Evolutionary conservation across 2,888 invertebrate species (phyloP).

Genomic region (Chloromyia formosa): DNA sequence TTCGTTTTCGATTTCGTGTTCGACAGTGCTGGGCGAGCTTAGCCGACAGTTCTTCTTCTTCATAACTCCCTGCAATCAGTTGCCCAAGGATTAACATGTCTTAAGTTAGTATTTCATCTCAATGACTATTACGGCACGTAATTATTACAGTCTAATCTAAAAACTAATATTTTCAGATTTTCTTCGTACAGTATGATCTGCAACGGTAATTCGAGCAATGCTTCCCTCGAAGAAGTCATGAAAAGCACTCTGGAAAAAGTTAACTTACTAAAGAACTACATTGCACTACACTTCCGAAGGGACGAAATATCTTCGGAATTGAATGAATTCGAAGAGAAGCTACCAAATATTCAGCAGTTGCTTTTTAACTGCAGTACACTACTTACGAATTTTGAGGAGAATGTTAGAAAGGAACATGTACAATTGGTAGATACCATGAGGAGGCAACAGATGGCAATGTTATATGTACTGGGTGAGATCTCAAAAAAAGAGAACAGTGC

Average conservation of each 20-base stretch:
- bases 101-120: no score
- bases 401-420: slow-evolving; percentile 50
- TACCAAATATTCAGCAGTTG: slow-evolving; percentile 49
- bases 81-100: no score
- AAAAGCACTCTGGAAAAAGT: slow-evolving; percentile 48
- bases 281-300: slow-evolving; percentile 52
- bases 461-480: slow-evolving; percentile 44
- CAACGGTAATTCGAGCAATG: no score
- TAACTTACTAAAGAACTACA: slow-evolving; percentile 52
- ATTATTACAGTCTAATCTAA: no score
- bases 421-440: slow-evolving; percentile 52
- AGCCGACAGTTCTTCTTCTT: no score
- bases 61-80: no score
- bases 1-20: no score
- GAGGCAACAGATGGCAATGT: slow-evolving; percentile 51
- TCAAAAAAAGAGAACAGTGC: slow-evolving; percentile 6
- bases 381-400: slow-evolving; percentile 50
- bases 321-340: slow-evolving; percentile 44
- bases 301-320: slow-evolving; percentile 51
- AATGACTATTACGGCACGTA: no score
- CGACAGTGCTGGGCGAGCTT: no score
- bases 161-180: no score
- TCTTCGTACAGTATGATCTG: no score
- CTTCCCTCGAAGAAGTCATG: no score
- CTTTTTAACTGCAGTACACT: slow-evolving; percentile 50